These are phyloP conservation scores for Jacana jacana DNA, from an alignment of 2,113 vertebrate species.

Conservation along the genomic window DNA sequence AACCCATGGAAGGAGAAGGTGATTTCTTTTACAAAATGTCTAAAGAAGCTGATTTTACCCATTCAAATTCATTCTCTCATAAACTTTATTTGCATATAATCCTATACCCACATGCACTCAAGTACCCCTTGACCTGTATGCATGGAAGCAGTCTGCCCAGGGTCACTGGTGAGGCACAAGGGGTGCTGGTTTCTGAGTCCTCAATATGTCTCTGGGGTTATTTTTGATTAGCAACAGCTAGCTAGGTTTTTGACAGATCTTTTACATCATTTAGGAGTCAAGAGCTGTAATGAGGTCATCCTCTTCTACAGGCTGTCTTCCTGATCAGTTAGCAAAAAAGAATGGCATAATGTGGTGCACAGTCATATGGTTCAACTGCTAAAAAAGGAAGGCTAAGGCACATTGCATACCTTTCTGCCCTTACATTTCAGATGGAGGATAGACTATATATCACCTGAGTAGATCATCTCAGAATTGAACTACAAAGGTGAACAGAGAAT, in stretches of 20 bases:
- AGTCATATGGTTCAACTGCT: fast-evolving
- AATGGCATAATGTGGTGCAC: neutral
- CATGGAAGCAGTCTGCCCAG: neutral
- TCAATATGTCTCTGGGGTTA: neutral
- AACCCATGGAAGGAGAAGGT: neutral
- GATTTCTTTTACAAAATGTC: neutral
- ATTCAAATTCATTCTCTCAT: neutral
- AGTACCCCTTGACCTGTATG: neutral
- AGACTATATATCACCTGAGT: neutral
- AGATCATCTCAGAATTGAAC: neutral
- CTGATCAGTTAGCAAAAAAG: neutral
- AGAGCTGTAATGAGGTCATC: neutral
- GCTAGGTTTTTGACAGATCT: neutral
- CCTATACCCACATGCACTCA: neutral
- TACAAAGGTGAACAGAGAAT: neutral
- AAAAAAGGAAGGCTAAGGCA: neutral
- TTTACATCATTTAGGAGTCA: neutral
- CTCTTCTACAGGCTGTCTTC: neutral
- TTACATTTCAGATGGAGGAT: neutral
- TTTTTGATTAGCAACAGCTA: neutral
- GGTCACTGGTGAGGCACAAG: neutral
- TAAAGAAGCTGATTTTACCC: neutral
- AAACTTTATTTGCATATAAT: neutral
- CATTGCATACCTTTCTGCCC: fast-evolving
- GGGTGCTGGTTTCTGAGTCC: neutral